Conservation (phyloP, 2,113 vertebrate genomes). For the Hipposideros armiger region DNA sequence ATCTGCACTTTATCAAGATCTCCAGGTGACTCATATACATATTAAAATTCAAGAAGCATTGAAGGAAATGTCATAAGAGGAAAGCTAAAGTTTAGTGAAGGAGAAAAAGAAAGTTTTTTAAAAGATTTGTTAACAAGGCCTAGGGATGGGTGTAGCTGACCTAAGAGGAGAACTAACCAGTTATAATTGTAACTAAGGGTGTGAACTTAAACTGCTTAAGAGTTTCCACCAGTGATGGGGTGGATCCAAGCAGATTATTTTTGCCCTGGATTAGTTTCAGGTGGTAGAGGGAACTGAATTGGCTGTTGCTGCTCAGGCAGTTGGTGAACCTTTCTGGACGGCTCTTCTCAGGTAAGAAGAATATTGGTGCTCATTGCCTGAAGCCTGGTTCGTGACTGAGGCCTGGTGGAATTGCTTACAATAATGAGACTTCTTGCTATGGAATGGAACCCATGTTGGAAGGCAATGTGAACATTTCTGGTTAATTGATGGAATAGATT, state of each 20-base stretch:
- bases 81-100: slow-evolving; percentile 46
- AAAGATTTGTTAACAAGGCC: neutral
- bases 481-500: neutral
- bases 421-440: neutral
- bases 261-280: neutral
- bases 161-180: slow-evolving; percentile 10
- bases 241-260: neutral
- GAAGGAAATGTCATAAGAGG: neutral
- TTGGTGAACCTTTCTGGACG: neutral
- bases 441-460: neutral
- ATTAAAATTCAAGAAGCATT: neutral
- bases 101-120: neutral
- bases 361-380: neutral
- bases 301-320: neutral
- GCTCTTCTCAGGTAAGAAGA: neutral
- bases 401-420: slow-evolving; percentile 1
- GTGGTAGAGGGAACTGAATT: neutral
- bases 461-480: neutral
- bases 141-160: neutral
- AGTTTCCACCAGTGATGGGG: neutral
- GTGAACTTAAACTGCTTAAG: neutral
- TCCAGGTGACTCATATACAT: neutral
- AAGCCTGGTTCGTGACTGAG: neutral
- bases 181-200: neutral
- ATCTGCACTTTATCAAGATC: slow-evolving; percentile 39